A percentile compares a stretch with the other conserved stretches of the same genome.
Conservation (phyloP, 2,797 vertebrate genomes). For the Neopelma chrysocephalum region DNA sequence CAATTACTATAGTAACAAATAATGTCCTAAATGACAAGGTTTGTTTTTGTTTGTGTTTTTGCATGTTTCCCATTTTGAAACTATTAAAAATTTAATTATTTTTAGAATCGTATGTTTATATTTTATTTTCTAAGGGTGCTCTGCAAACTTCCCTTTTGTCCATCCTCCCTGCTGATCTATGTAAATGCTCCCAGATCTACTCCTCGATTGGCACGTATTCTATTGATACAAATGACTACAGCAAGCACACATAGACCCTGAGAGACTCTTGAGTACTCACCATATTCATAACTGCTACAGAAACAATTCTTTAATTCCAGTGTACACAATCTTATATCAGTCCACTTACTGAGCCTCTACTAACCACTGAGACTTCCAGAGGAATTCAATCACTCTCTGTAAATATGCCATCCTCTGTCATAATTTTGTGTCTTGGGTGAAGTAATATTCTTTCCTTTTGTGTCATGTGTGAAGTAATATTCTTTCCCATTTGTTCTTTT, state of each 20-base stretch:
- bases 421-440: background rate
- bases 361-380: background rate
- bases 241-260: background rate
- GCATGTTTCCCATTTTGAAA: background rate
- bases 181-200: background rate
- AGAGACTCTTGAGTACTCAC: background rate
- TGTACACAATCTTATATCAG: background rate
- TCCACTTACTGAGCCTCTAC: background rate
- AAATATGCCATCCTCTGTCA: background rate
- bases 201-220: background rate
- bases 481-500: background rate
- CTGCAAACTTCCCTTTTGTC: background rate
- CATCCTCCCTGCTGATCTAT: background rate
- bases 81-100: background rate
- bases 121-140: background rate
- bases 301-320: background rate
- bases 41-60: background rate
- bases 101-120: background rate
- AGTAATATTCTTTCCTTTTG: background rate
- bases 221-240: background rate
- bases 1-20: background rate
- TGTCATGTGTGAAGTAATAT: background rate
- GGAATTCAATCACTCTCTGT: background rate
- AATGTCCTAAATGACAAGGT: background rate
- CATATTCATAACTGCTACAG: background rate